Evolutionary conservation across 2,888 invertebrate species (phyloP).

Genomic region (Acronicta aceris): DNA sequence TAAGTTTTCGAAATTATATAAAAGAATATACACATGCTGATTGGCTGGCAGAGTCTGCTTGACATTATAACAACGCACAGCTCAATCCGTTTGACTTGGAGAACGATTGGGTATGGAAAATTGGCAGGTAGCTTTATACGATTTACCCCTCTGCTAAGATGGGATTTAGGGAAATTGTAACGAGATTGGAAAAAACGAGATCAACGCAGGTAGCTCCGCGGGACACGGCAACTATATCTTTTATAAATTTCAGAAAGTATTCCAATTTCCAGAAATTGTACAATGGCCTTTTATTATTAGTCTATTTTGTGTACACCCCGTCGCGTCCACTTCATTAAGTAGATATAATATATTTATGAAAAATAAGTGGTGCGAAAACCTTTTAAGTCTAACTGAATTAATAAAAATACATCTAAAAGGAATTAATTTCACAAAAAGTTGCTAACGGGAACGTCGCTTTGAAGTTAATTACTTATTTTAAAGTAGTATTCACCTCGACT

Average conservation of each 20-base stretch:
- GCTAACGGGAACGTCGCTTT: constrained; percentile 22
- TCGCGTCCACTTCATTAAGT: constrained; percentile 12
- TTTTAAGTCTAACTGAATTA: constrained; percentile 31
- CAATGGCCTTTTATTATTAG: background rate
- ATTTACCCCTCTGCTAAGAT: background rate
- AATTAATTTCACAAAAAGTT: constrained; percentile 28
- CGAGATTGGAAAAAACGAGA: background rate
- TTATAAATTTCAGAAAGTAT: background rate
- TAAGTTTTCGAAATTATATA: too few relatives aligned
- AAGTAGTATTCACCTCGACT: constrained; percentile 25
- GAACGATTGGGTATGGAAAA: too few relatives aligned
- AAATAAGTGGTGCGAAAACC: constrained; percentile 14
- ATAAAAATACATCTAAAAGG: constrained; percentile 30
- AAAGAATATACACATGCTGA: too few relatives aligned
- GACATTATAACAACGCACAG: background rate
- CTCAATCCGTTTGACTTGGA: background rate
- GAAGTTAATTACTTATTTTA: constrained; percentile 35
- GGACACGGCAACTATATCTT: background rate
- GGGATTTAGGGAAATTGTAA: constrained; percentile 1
- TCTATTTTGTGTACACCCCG: constrained; percentile 6
- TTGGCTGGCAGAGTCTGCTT: too few relatives aligned
- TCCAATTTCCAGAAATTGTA: background rate
- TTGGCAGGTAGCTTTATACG: background rate
- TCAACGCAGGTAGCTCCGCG: background rate
- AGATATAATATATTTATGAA: constrained; percentile 15